Percentiles rank a stretch among this genome's conserved stretches.
phyloP scores from a whole-genome alignment of 1,140 invertebrate genomes.

The Mizuhopecten yessoensis region DNA sequence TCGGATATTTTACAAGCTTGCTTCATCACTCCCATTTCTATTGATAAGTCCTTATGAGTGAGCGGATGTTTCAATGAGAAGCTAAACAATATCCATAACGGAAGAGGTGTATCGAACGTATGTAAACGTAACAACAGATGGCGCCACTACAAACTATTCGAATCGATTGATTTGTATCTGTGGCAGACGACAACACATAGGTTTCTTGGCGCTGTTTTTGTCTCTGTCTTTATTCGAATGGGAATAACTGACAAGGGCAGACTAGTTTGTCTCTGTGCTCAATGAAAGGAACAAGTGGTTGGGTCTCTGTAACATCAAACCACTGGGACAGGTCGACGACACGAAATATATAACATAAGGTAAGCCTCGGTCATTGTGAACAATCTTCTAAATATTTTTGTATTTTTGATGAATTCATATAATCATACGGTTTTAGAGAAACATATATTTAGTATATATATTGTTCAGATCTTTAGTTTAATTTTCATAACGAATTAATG shows the following conservation, averaged over 20 bases:
- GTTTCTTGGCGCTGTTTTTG: conserved; percentile 32
- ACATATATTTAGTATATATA: too few relatives aligned
- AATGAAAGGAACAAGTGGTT: not conserved
- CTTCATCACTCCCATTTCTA: not conserved
- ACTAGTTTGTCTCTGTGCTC: not conserved
- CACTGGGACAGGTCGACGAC: not conserved
- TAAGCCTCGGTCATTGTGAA: not conserved
- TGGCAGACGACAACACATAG: conserved; percentile 10
- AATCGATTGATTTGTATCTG: conserved; percentile 12
- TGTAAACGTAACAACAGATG: conserved; percentile 1
- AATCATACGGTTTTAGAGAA: too few relatives aligned
- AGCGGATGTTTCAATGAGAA: not conserved
- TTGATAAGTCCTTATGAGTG: not conserved
- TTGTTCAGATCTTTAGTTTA: too few relatives aligned
- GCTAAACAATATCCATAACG: not conserved
- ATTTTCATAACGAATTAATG: not conserved
- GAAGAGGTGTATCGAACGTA: conserved; percentile 3
- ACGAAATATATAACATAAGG: not conserved
- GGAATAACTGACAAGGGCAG: conserved; percentile 12
- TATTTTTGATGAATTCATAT: too few relatives aligned
- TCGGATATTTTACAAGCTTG: not conserved
- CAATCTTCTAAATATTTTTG: too few relatives aligned
- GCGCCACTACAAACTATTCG: not conserved
- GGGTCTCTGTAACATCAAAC: not conserved
- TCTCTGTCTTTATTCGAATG: conserved; percentile 39